Evolutionary conservation across 2,888 invertebrate genomes (phyloP).

Genomic region (Thalpophila matura): DNA sequence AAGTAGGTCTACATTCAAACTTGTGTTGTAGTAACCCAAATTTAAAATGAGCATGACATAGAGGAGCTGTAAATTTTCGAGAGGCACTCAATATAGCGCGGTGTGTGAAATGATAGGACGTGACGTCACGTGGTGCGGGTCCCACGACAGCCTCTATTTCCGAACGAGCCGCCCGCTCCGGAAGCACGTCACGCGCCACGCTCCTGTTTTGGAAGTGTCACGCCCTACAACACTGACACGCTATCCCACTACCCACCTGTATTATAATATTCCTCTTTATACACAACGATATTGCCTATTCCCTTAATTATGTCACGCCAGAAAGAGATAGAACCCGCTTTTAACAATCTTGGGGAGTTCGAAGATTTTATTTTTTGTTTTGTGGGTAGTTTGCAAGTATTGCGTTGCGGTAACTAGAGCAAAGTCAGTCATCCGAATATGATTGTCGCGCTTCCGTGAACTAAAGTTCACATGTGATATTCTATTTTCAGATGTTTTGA

Average conservation of each 20-base stretch:
- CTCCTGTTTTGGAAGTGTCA: slow-evolving; percentile 58
- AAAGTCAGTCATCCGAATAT: slow-evolving; percentile 42
- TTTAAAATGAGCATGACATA: slow-evolving; percentile 32
- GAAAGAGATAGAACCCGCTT: slow-evolving; percentile 16
- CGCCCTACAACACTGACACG: slow-evolving; percentile 39
- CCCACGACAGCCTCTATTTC: slow-evolving; percentile 81
- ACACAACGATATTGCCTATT: slow-evolving; percentile 14
- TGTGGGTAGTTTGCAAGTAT: slow-evolving; percentile 27
- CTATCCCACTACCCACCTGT: slow-evolving; percentile 35
- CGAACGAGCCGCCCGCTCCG: slow-evolving; percentile 70
- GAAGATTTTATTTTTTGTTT: slow-evolving; percentile 23
- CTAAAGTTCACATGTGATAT: slow-evolving; percentile 25
- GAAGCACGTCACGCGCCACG: slow-evolving; percentile 72
- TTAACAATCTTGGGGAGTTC: slow-evolving; percentile 3
- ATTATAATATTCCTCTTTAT: slow-evolving; percentile 14
- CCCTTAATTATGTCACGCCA: neutral
- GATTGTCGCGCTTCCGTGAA: slow-evolving; percentile 29
- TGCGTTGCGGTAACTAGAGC: slow-evolving; percentile 24
- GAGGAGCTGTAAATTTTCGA: slow-evolving; percentile 28
- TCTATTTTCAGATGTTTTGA: slow-evolving; percentile 15
- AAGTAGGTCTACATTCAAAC: neutral
- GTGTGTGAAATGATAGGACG: slow-evolving; percentile 53
- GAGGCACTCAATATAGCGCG: slow-evolving; percentile 39
- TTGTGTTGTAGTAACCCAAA: slow-evolving; percentile 10
- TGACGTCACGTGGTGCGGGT: slow-evolving; percentile 56